These are phyloP conservation scores for Caenorhabditis remanei DNA, from an alignment of 1,140 invertebrate genomes.

Conservation along the genomic window DNA sequence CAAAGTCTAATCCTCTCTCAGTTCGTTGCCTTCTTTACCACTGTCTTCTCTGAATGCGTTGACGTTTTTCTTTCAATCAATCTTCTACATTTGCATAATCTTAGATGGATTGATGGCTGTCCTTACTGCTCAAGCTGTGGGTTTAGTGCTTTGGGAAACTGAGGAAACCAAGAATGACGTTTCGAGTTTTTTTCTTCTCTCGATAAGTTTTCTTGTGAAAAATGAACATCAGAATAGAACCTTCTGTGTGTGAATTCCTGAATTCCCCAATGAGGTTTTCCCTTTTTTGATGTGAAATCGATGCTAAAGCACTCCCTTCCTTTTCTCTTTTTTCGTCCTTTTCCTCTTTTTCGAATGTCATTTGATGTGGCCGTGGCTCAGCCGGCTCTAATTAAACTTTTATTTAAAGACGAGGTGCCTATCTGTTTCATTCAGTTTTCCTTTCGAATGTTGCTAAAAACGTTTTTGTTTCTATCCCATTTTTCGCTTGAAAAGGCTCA, in stretches of 20 bases:
- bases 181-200: neutral
- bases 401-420: neutral
- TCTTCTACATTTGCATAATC: constrained; percentile 18
- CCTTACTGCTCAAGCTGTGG: neutral
- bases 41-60: neutral
- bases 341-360: constrained; percentile 18
- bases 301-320: constrained; percentile 46
- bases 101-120: constrained; percentile 13
- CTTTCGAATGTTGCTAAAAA: neutral
- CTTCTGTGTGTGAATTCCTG: constrained; percentile 7
- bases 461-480: neutral
- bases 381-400: constrained; percentile 53
- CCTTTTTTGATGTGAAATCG: constrained; percentile 46
- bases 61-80: neutral
- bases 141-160: neutral
- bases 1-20: neutral
- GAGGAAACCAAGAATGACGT: neutral
- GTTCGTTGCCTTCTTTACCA: neutral
- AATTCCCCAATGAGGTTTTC: constrained; percentile 50
- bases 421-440: constrained; percentile 33
- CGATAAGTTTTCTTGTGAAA: neutral
- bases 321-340: constrained; percentile 1
- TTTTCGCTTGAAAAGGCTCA: constrained; percentile 5
- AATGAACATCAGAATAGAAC: neutral
- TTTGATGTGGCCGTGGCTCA: constrained; percentile 26